Percentiles rank a stretch among this genome's conserved stretches.
Conservation (phyloP, 2,797 vertebrate genomes). For the Garrulus glandarius region DNA sequence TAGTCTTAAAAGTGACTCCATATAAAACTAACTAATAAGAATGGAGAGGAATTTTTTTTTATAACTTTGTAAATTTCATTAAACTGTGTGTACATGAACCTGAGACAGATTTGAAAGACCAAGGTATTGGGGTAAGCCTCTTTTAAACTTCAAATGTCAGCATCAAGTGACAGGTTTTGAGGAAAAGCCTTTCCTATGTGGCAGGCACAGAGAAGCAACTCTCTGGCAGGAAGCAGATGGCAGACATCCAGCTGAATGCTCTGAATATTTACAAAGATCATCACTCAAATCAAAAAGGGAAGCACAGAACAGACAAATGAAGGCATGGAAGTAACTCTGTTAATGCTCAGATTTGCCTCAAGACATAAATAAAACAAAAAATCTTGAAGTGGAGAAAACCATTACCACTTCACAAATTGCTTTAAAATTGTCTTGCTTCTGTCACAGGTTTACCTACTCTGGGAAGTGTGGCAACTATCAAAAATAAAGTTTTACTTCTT, state of each 20-base stretch:
- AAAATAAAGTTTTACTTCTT: neutral
- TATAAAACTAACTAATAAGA: neutral
- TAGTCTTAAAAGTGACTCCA: neutral
- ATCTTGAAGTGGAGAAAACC: neutral
- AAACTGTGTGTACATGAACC: neutral
- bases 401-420: neutral
- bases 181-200: neutral
- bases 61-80: neutral
- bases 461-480: neutral
- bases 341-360: neutral
- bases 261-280: neutral
- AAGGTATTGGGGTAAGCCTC: neutral
- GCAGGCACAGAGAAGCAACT: neutral
- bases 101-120: neutral
- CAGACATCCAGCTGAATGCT: neutral
- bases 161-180: neutral
- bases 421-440: neutral
- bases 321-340: neutral
- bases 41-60: neutral
- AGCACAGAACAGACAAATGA: neutral
- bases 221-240: neutral
- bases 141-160: neutral
- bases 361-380: neutral
- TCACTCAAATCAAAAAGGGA: neutral
- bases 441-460: neutral